phyloP scores from a whole-genome alignment of 2,797 vertebrate species.

The Diglossa cyanea region DNA sequence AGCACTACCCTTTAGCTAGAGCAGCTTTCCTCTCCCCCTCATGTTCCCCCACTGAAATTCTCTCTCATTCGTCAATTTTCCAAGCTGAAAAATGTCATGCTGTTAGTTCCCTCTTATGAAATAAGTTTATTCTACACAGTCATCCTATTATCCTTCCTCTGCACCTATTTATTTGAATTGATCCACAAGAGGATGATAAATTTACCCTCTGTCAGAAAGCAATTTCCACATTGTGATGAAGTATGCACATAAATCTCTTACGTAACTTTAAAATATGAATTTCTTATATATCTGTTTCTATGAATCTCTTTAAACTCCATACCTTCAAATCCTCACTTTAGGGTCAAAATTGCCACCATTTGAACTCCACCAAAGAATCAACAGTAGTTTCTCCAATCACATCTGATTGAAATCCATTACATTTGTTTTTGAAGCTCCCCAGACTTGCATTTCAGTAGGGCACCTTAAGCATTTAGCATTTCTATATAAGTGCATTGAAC shows the following conservation, averaged over 20 bases:
- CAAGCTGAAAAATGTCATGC: neutral
- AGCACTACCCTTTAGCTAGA: neutral
- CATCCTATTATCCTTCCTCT: constrained; percentile 31
- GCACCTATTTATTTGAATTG: constrained; percentile 23
- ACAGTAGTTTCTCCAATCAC: neutral
- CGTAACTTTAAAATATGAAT: neutral
- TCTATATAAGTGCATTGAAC: neutral
- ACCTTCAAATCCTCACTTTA: neutral
- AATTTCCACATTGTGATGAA: constrained; percentile 1
- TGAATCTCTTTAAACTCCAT: neutral
- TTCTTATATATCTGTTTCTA: neutral
- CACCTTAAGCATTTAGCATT: neutral
- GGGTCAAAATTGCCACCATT: neutral
- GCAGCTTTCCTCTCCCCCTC: constrained; percentile 9
- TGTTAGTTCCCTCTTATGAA: neutral
- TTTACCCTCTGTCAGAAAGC: neutral
- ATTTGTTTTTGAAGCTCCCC: fast-evolving
- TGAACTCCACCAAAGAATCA: neutral
- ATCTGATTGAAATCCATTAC: neutral
- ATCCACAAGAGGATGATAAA: constrained; percentile 10
- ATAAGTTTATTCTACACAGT: constrained; percentile 1
- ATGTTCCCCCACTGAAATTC: neutral
- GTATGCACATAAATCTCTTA: neutral
- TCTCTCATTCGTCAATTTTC: neutral
- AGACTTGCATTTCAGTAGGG: neutral